phyloP scores from a whole-genome alignment of 2,797 vertebrate species.

The Mareca strepera region DNA sequence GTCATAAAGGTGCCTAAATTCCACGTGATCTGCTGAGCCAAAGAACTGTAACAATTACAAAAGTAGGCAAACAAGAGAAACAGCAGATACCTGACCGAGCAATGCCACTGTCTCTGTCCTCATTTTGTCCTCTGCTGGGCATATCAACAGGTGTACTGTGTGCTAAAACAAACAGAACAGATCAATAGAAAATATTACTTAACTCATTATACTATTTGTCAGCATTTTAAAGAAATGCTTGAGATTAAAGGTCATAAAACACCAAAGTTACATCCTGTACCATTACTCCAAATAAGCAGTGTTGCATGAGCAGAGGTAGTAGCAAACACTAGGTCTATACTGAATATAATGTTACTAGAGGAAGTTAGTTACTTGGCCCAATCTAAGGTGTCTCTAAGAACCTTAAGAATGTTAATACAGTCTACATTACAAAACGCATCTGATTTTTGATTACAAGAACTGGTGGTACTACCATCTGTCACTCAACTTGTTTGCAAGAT shows the following conservation, averaged over 20 bases:
- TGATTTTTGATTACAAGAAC: neutral
- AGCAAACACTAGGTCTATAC: neutral
- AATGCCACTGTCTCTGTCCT: constrained; percentile 89
- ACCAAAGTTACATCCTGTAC: neutral
- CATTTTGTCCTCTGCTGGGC: constrained; percentile 87
- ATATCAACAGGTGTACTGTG: constrained; percentile 91
- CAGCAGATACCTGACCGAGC: constrained; percentile 85
- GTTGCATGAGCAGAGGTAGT: neutral
- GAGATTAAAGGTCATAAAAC: constrained; percentile 29
- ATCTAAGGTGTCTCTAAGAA: neutral
- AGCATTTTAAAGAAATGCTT: neutral
- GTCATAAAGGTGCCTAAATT: neutral
- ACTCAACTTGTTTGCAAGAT: neutral
- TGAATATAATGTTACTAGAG: neutral
- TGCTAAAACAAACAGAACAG: constrained; percentile 72
- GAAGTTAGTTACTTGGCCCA: neutral
- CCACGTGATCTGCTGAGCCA: neutral
- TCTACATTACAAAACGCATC: neutral
- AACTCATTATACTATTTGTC: neutral
- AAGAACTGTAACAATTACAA: neutral
- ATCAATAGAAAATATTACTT: constrained; percentile 9
- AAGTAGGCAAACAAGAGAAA: constrained; percentile 12
- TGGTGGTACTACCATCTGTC: neutral
- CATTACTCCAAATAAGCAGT: neutral
- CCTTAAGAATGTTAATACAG: neutral